A percentile compares a stretch with the other conserved stretches of the same genome.
These are phyloP conservation scores for Oceanites oceanicus DNA, from an alignment of 2,113 vertebrate genomes.

Conservation along the genomic window DNA sequence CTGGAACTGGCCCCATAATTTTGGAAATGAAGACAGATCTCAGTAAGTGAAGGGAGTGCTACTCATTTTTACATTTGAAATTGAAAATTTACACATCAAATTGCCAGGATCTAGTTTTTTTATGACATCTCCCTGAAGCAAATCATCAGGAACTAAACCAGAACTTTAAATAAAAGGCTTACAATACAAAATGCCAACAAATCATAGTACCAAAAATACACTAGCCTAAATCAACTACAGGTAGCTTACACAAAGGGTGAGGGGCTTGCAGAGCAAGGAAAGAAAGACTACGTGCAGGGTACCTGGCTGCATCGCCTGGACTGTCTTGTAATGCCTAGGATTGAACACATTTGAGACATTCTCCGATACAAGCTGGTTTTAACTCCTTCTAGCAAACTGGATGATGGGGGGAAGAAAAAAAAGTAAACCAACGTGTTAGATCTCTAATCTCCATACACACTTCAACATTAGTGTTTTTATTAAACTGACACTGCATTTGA, in stretches of 20 bases:
- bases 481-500: not conserved
- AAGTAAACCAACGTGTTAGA: not conserved
- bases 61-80: not conserved
- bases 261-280: not conserved
- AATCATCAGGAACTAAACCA: not conserved
- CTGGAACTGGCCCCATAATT: not conserved
- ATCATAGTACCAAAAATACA: not conserved
- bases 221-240: fast-evolving
- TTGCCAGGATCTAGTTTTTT: not conserved
- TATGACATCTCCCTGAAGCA: not conserved
- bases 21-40: not conserved
- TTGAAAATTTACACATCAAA: not conserved
- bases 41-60: not conserved
- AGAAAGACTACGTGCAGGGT: not conserved
- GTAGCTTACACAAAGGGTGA: not conserved
- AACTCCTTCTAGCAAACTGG: not conserved
- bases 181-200: not conserved
- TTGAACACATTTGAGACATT: not conserved
- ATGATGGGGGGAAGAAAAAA: not conserved
- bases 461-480: not conserved
- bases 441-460: not conserved
- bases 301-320: not conserved
- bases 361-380: not conserved
- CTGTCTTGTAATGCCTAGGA: too few species aligned
- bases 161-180: not conserved